Evolutionary conservation across 1,140 invertebrate genomes (phyloP).

Genomic region (Ceratina japonica): DNA sequence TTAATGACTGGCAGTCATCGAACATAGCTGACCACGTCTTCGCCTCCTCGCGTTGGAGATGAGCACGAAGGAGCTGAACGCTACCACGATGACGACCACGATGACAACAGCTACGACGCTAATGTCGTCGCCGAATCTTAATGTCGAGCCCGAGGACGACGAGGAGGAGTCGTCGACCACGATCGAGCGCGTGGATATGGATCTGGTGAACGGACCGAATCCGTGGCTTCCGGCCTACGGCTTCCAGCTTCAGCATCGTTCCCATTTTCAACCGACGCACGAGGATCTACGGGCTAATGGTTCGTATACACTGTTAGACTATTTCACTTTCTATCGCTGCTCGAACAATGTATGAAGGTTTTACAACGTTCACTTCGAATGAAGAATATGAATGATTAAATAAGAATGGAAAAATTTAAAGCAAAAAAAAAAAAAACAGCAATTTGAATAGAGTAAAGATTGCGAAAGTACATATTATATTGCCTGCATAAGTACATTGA

Average conservation of each 20-base stretch:
- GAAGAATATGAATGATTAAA: too few species aligned
- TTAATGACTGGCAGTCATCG: slow-evolving; percentile 68
- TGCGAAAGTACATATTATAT: too few species aligned
- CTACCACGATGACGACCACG: slow-evolving; percentile 45
- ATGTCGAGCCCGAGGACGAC: slow-evolving; percentile 32
- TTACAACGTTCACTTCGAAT: too few species aligned
- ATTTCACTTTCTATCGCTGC: slow-evolving; percentile 46
- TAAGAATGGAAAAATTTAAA: too few species aligned
- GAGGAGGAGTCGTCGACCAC: slow-evolving; percentile 53
- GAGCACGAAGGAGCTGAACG: slow-evolving; percentile 31
- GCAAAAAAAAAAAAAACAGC: too few species aligned
- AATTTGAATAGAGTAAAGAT: too few species aligned
- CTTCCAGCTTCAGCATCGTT: slow-evolving; percentile 77
- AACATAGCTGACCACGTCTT: slow-evolving; percentile 42
- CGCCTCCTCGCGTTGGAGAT: slow-evolving; percentile 38
- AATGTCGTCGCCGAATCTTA: slow-evolving; percentile 48
- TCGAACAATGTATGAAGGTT: slow-evolving; percentile 7
- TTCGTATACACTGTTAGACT: slow-evolving; percentile 64
- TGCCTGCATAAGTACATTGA: too few species aligned
- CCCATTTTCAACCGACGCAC: slow-evolving; percentile 70
- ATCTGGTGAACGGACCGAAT: slow-evolving; percentile 76
- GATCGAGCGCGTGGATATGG: slow-evolving; percentile 50
- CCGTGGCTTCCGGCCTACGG: slow-evolving; percentile 78
- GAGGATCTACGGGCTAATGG: slow-evolving; percentile 78
- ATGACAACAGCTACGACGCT: slow-evolving; percentile 52